Evolutionary conservation across 2,797 vertebrate species (phyloP), one percentile per base, ranked within the genome.

Genomic region (Urosaurus nigricauda): DNA sequence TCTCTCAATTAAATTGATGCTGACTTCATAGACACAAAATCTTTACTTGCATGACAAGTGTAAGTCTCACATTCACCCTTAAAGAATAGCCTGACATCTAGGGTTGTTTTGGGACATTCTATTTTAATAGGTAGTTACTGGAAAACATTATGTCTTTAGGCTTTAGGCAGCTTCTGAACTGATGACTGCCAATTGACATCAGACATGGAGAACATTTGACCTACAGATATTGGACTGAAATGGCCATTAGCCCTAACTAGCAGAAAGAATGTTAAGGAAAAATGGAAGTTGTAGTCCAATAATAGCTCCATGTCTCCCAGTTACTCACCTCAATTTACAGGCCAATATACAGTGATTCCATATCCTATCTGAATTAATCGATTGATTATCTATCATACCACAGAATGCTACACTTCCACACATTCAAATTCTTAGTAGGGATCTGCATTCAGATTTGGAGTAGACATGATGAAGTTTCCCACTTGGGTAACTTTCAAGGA

Each of bases 1-100:
- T 85, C 58, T 87, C 60, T 16, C 70, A 68, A 84, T 65, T 79
- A 87, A 43, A 85, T 75, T 84, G 71, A 68, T 53, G 26, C 40
- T 63, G 75, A 70, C 17, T 40, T 29, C 37, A 84, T 40, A 56
- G 81, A 56, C 56, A 84, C 29, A 87, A 89, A 84, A 79, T 80
- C 78, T 83, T 90, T 87, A 63, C 53, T 60, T 40, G 26, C 37
- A 60, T 51, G 75, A 75, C 40, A 80, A 56, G 43, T 71, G 32
- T 75, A 43, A 2, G 21, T 84, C 75, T 35, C 3, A 43, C 47
- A 60, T 78, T 84, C 63, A 78, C 56, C 43, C 35, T 88, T 88
- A 84, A 84, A 40, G 29, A 47, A 87, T 68, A 40, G 35, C 40
- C 60, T 84, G 70, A 70, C 24, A 2, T 68, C 74, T 8, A 53